Evolutionary conservation across 92 coral and sea anemone species (phyloP), one percentile per base, ranked within the genome.

Genomic region (Anthopleura xanthogrammica): DNA sequence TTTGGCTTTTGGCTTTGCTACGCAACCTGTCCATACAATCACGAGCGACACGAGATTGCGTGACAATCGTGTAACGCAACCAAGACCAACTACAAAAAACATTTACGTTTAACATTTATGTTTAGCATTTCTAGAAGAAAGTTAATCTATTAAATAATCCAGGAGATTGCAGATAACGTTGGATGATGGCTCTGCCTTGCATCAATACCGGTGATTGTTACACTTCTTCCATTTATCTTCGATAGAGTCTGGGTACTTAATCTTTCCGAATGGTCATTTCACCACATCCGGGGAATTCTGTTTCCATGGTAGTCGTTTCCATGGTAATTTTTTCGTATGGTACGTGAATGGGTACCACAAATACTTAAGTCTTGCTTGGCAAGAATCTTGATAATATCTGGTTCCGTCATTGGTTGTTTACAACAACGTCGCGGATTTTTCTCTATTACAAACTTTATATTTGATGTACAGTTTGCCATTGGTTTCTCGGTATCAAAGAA

Each of bases 321-420:
- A 68, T 68, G 74, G 74, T 23, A 68, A 65, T 36, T 68, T 68
- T 23, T 23, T 68, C 74, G 16, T 29, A 13, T 36, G 74, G 74
- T 68, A 68, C 14, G 40, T 68, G 74, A 68, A 68, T 68, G 43
- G 55, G 65, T 60, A 73, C 80, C 86, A 83, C 80, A 42, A 40
- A 74, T 82, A 83, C 79, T 60, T 43, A 54, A 55, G 41, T 48
- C 86, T 83, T 83, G 86, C 86, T 83, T 83, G 86, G 86, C 86
- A 83, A 83, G 86, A 83, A 73, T 42, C 56, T 75, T 60, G 86
- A 48, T 81, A 81, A 81, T 81, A 77, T n/a, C 52, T 77, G 64
- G 64, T 77, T 77, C 60, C 60, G 41, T 36, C 80, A 20, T 81
- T 81, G 19, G 77, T 68, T 71, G 83, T 80, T 80, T 68, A 71